phyloP scores from a whole-genome alignment of 2,113 vertebrate genomes.

The Apodemus sylvaticus region DNA sequence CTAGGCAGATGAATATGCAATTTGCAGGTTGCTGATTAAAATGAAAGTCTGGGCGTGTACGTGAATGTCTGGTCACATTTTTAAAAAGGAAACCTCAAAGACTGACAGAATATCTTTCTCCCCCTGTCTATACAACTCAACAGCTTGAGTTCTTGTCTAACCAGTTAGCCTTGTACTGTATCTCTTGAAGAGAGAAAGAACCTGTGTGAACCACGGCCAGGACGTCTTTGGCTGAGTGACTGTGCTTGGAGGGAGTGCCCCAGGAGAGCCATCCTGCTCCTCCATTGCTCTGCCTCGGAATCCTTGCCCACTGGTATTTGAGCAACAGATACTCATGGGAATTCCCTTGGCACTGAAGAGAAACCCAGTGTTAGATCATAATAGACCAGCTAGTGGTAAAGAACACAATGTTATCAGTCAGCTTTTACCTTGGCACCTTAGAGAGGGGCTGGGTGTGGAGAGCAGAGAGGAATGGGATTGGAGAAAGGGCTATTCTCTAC shows the following conservation, averaged over 20 bases:
- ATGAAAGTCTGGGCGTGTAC: not conserved
- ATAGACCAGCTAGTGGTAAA: conserved; percentile 69
- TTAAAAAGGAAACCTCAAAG: conserved; percentile 55
- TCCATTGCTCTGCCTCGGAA: conserved; percentile 57
- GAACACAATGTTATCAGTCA: conserved; percentile 78
- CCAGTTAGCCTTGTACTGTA: not conserved
- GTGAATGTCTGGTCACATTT: conserved; percentile 65
- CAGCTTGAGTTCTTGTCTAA: conserved; percentile 33
- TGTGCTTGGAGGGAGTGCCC: conserved; percentile 54
- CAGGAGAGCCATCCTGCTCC: conserved; percentile 10
- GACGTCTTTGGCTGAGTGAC: conserved; percentile 67
- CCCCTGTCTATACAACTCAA: conserved; percentile 41
- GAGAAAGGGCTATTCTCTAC: conserved; percentile 41
- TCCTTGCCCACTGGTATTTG: conserved; percentile 52
- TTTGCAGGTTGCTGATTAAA: conserved; percentile 67
- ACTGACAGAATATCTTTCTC: conserved; percentile 54
- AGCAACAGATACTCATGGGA: conserved; percentile 70
- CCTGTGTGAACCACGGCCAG: conserved; percentile 64
- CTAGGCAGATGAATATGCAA: conserved; percentile 49
- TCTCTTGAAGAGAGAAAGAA: conserved; percentile 69
- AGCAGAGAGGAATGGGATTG: conserved; percentile 44
- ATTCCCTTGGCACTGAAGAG: conserved; percentile 46
- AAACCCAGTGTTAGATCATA: conserved; percentile 70
- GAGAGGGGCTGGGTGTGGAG: conserved; percentile 29
- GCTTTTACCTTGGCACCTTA: conserved; percentile 54